A percentile compares a stretch with the other conserved stretches of the same genome.
phyloP scores from a whole-genome alignment of 2,888 invertebrate species.

The Latrodectus hesperus region DNA sequence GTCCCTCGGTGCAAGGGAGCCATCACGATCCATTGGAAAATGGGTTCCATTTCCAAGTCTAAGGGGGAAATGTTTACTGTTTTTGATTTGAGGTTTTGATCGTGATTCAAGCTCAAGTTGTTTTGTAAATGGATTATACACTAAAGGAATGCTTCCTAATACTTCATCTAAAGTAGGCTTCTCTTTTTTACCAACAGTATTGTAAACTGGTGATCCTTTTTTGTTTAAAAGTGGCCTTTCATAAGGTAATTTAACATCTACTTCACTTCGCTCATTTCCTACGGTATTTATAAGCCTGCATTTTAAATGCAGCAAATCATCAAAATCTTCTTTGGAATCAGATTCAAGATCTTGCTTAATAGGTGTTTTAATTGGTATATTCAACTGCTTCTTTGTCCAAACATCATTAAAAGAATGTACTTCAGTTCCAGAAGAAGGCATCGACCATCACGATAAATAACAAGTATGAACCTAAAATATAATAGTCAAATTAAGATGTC shows the following conservation, averaged over 20 bases:
- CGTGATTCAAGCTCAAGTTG: constrained; percentile 74
- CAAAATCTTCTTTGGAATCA: constrained; percentile 52
- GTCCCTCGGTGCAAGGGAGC: constrained; percentile 61
- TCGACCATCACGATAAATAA: constrained; percentile 52
- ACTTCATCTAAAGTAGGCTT: constrained; percentile 80
- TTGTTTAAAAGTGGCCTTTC: constrained; percentile 38
- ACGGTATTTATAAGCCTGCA: constrained; percentile 69
- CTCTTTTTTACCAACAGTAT: constrained; percentile 50
- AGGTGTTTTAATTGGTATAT: constrained; percentile 31
- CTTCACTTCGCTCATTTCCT: constrained; percentile 65
- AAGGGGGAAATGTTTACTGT: constrained; percentile 24
- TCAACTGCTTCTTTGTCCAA: constrained; percentile 65
- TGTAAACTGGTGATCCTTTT: constrained; percentile 55
- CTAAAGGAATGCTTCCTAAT: constrained; percentile 83
- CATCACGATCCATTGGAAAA: constrained; percentile 68
- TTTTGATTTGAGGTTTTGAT: constrained; percentile 27
- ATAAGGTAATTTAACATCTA: constrained; percentile 56
- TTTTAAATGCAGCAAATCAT: constrained; percentile 62
- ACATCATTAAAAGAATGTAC: constrained; percentile 63
- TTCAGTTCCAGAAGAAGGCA: constrained; percentile 68
- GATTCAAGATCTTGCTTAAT: constrained; percentile 15
- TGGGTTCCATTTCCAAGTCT: constrained; percentile 62
- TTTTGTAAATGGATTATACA: constrained; percentile 84
- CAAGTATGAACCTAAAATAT: constrained; percentile 44
- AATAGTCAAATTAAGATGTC: background rate